Evolutionary conservation across 2,888 invertebrate genomes (phyloP).

Genomic region (Pogonocherus hispidulus): DNA sequence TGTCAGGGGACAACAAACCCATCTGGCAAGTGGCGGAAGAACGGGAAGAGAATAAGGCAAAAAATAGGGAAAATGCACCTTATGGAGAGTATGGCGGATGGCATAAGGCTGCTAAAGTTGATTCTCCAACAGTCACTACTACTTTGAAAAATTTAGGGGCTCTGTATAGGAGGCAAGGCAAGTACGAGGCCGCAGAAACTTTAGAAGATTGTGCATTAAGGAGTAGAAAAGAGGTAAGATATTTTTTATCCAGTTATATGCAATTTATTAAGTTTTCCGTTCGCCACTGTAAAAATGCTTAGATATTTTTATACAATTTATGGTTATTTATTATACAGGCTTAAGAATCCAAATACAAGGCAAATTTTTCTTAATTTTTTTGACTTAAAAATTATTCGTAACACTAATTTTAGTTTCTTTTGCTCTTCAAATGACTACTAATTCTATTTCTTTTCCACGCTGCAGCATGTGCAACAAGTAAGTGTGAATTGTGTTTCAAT

Average conservation of each 20-base stretch:
- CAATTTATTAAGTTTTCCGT: too few species aligned
- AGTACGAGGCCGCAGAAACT: slow-evolving; percentile 99
- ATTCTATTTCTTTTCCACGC: slow-evolving; percentile 64
- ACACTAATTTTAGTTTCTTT: too few species aligned
- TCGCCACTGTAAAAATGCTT: too few species aligned
- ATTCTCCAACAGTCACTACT: slow-evolving; percentile 97
- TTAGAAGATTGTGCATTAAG: slow-evolving; percentile 98
- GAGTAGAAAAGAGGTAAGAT: slow-evolving; percentile 91
- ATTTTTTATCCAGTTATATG: too few species aligned
- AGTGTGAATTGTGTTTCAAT: slow-evolving; percentile 64
- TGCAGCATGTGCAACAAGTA: slow-evolving; percentile 77
- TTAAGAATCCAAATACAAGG: too few species aligned
- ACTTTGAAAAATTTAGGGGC: slow-evolving; percentile 99
- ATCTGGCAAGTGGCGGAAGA: slow-evolving; percentile 99
- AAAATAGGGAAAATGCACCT: slow-evolving; percentile 89
- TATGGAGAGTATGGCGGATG: slow-evolving; percentile 95
- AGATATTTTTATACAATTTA: too few species aligned
- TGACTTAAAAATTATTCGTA: too few species aligned
- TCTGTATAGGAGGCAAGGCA: slow-evolving; percentile 97
- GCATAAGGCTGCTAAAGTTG: slow-evolving; percentile 99
- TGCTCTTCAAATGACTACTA: slow-evolving; percentile 15
- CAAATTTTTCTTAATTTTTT: too few species aligned
- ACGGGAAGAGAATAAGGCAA: slow-evolving; percentile 93
- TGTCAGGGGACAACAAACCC: slow-evolving; percentile 93
- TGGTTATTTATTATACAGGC: too few species aligned